These are phyloP conservation scores for Listronotus bonariensis DNA, from an alignment of 1,140 invertebrate genomes.

Conservation along the genomic window DNA sequence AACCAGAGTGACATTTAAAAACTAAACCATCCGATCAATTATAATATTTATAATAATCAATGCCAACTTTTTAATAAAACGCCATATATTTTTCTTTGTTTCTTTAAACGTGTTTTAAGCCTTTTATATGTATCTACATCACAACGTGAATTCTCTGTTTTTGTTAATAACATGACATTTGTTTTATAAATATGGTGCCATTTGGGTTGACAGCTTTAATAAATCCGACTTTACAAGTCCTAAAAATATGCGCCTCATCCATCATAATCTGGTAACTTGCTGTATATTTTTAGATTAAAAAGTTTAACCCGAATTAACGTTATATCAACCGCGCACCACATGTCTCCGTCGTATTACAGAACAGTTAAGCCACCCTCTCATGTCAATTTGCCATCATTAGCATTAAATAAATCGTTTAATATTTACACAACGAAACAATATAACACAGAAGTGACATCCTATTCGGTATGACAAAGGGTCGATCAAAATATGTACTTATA, in stretches of 20 bases:
- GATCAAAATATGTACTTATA: slow-evolving; percentile 20
- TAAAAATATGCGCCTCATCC: slow-evolving; percentile 12
- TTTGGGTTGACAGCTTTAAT: slow-evolving; percentile 16
- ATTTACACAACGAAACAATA: slow-evolving; percentile 41
- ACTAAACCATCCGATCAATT: too few relatives aligned
- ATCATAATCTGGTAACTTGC: slow-evolving; percentile 14
- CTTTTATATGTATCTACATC: too few relatives aligned
- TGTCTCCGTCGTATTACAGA: slow-evolving; percentile 11
- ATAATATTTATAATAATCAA: too few relatives aligned
- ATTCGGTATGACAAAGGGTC: slow-evolving; percentile 38
- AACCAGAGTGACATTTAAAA: too few relatives aligned
- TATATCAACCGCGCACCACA: slow-evolving; percentile 24
- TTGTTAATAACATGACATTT: slow-evolving; percentile 5
- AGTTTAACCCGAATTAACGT: slow-evolving; percentile 24
- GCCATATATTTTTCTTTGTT: too few relatives aligned
- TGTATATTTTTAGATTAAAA: slow-evolving; percentile 15
- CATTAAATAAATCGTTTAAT: slow-evolving; percentile 44
- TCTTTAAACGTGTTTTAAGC: too few relatives aligned
- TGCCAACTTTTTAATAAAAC: too few relatives aligned
- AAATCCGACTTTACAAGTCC: slow-evolving; percentile 16
- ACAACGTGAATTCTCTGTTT: not conserved
- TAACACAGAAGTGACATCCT: slow-evolving; percentile 31
- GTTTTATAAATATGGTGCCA: slow-evolving; percentile 10
- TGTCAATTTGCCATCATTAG: slow-evolving; percentile 40
- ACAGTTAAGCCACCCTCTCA: slow-evolving; percentile 23